Conservation (phyloP, 2,888 invertebrate genomes). For the Philereme transversata region DNA sequence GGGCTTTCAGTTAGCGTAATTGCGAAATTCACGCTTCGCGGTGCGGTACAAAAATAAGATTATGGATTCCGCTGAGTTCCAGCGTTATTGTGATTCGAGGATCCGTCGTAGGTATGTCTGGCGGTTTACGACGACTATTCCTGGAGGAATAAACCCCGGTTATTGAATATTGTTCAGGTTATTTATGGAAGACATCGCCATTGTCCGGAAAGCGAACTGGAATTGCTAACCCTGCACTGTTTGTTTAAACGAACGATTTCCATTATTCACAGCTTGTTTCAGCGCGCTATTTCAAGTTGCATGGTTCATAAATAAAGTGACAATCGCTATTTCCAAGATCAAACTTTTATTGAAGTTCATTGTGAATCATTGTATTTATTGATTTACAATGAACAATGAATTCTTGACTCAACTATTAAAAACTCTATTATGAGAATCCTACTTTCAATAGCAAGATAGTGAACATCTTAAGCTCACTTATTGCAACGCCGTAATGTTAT, state of each 20-base stretch:
- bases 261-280: constrained; percentile 25
- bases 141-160: constrained; percentile 80
- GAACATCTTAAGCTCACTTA: too few relatives aligned
- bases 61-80: constrained; percentile 83
- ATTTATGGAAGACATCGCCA: constrained; percentile 79
- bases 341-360: background rate
- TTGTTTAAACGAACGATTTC: constrained; percentile 49
- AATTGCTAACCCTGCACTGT: constrained; percentile 53
- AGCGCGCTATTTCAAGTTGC: constrained; percentile 3
- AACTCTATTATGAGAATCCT: too few relatives aligned
- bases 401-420: too few relatives aligned
- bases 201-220: constrained; percentile 62
- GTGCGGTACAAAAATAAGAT: constrained; percentile 84
- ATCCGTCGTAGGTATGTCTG: constrained; percentile 83
- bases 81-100: constrained; percentile 84
- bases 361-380: too few relatives aligned
- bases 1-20: constrained; percentile 65
- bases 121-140: constrained; percentile 80
- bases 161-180: constrained; percentile 81
- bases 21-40: constrained; percentile 83
- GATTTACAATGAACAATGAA: too few relatives aligned
- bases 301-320: background rate
- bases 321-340: background rate
- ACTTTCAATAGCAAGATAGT: too few relatives aligned
- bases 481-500: too few relatives aligned